These are phyloP conservation scores for Campoplex capitator DNA, from an alignment of 2,888 invertebrate genomes.

Conservation along the genomic window DNA sequence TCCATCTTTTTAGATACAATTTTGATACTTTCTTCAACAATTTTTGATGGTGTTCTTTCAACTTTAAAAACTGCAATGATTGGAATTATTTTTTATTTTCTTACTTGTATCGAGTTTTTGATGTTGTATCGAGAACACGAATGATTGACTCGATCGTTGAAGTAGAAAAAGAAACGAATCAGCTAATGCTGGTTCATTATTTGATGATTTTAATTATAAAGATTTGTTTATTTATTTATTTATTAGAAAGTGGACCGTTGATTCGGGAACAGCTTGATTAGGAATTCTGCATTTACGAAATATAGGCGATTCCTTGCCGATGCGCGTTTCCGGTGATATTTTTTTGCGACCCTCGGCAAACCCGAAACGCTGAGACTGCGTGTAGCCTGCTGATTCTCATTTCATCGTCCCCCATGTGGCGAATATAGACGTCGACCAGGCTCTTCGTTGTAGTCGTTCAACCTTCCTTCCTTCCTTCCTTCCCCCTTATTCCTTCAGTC, in stretches of 20 bases:
- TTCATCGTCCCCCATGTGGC: slow-evolving; percentile 59
- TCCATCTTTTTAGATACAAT: no score
- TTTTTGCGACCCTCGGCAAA: slow-evolving; percentile 47
- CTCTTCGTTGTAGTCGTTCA: slow-evolving; percentile 56
- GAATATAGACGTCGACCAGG: slow-evolving; percentile 44
- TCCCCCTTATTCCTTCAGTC: slow-evolving; percentile 63
- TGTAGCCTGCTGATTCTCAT: slow-evolving; percentile 57
- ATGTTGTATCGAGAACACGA: no score
- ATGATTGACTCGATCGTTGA: background rate
- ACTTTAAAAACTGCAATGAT: background rate
- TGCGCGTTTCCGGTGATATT: slow-evolving; percentile 33
- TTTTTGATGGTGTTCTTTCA: background rate
- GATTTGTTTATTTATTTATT: background rate
- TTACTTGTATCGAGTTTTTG: no score
- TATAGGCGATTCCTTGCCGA: background rate
- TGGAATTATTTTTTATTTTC: background rate
- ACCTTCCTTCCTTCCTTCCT: background rate
- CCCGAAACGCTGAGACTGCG: slow-evolving; percentile 65
- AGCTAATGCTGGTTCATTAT: no score
- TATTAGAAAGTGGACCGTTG: no score
- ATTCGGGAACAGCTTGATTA: background rate
- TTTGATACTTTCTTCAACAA: background rate
- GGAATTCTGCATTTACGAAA: background rate
- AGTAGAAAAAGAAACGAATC: background rate
- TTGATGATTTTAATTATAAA: background rate